These are phyloP conservation scores for Melanostigma gelatinosum DNA, from an alignment of 2,113 vertebrate genomes.

Conservation along the genomic window DNA sequence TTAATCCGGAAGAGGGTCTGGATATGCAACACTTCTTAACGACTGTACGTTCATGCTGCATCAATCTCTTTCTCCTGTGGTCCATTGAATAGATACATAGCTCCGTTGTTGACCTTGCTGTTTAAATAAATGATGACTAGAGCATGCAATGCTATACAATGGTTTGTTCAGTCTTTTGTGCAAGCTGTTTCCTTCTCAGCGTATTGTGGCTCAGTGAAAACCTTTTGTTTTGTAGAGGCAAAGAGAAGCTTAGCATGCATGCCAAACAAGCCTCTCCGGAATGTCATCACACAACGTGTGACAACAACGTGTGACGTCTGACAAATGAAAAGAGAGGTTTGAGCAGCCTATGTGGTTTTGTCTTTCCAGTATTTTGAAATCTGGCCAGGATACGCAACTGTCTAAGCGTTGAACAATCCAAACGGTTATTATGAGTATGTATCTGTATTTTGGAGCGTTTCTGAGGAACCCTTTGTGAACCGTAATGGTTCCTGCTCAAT, in stretches of 20 bases:
- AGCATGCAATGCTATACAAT: conserved; percentile 5
- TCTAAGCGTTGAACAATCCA: conserved; percentile 10
- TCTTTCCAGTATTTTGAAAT: neutral
- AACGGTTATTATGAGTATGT: conserved; percentile 15
- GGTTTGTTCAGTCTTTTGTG: conserved; percentile 30
- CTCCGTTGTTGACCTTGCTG: conserved; percentile 43
- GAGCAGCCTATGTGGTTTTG: conserved; percentile 4
- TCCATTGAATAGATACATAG: conserved; percentile 2
- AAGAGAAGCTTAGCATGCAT: conserved; percentile 31
- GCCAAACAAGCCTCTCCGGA: conserved; percentile 38
- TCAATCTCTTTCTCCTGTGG: conserved; percentile 24
- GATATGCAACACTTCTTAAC: neutral
- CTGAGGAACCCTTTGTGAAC: conserved; percentile 8
- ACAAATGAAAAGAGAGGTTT: conserved; percentile 18
- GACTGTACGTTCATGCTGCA: conserved; percentile 1
- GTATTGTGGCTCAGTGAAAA: conserved; percentile 25
- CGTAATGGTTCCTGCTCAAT: conserved; percentile 1
- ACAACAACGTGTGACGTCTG: neutral
- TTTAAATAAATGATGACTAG: conserved; percentile 38
- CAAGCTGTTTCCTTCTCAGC: conserved; percentile 49
- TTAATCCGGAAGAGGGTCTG: conserved; percentile 6
- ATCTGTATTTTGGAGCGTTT: conserved; percentile 6
- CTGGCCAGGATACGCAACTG: neutral
- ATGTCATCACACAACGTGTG: conserved; percentile 28
- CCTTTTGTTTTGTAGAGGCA: conserved; percentile 50